phyloP scores from a whole-genome alignment of 2,113 vertebrate species.

The Isichthys henryi region DNA sequence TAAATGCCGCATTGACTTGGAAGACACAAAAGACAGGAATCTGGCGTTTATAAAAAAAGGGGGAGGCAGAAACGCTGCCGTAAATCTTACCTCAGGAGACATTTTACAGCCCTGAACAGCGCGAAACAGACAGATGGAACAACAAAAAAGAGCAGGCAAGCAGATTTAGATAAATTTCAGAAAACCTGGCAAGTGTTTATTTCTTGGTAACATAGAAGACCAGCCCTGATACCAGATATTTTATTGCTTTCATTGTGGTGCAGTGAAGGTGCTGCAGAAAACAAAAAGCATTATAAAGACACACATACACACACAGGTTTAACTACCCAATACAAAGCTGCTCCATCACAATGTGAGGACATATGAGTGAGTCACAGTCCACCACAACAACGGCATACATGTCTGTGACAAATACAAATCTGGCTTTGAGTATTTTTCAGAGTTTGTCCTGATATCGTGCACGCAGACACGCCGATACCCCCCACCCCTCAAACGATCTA shows the following conservation, averaged over 20 bases:
- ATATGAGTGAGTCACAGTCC: background rate
- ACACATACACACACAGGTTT: background rate
- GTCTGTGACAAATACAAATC: background rate
- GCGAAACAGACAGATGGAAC: background rate
- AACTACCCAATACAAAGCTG: background rate
- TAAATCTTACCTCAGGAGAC: background rate
- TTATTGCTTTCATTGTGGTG: background rate
- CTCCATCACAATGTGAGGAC: background rate
- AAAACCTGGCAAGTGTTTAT: background rate
- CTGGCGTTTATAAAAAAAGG: conserved; percentile 21
- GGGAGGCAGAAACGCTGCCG: background rate
- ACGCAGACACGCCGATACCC: background rate
- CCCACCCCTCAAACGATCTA: background rate
- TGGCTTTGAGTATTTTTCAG: background rate
- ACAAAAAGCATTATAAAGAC: background rate
- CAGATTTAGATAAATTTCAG: background rate
- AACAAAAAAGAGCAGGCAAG: background rate
- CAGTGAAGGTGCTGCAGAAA: background rate
- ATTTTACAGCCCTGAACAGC: background rate
- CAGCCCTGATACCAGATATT: background rate
- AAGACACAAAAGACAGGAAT: conserved; percentile 40
- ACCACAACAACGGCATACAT: background rate
- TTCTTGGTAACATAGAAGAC: background rate
- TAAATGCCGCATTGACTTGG: conserved; percentile 27
- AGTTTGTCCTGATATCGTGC: background rate